Conservation (phyloP, 2,113 vertebrate species). For the Elephantulus edwardii region DNA sequence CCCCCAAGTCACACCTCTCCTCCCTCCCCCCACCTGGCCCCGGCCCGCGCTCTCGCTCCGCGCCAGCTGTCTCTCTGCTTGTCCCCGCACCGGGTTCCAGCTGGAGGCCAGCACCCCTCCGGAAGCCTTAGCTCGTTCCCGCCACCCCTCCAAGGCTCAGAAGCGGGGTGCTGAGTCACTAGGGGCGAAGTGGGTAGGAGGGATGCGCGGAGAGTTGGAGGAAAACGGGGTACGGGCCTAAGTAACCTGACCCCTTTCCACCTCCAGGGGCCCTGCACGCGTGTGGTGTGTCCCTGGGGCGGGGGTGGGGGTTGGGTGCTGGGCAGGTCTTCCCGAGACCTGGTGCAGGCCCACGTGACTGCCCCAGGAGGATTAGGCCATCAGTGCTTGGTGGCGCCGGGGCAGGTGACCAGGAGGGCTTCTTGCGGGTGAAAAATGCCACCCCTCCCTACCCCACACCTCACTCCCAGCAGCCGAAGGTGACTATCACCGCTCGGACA, state of each 20-base stretch:
- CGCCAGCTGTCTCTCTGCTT: slow-evolving; percentile 76
- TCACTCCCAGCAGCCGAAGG: slow-evolving; percentile 11
- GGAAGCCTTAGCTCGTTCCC: slow-evolving; percentile 53
- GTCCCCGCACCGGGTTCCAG: background rate
- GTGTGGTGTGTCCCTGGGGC: slow-evolving; percentile 27
- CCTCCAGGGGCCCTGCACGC: slow-evolving; percentile 51
- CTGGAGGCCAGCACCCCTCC: slow-evolving; percentile 19
- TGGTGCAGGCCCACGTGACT: slow-evolving; percentile 36
- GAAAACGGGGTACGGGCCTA: slow-evolving; percentile 35
- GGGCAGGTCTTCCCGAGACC: slow-evolving; percentile 20
- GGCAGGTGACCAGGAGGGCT: background rate
- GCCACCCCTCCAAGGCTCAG: slow-evolving; percentile 32
- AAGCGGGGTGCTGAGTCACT: slow-evolving; percentile 77
- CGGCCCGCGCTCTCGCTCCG: slow-evolving; percentile 30
- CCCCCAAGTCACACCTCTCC: slow-evolving; percentile 52
- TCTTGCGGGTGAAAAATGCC: background rate
- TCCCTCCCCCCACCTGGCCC: slow-evolving; percentile 70
- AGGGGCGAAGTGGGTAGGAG: background rate
- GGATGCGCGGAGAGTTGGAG: background rate
- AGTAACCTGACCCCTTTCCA: slow-evolving; percentile 49
- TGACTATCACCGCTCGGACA: slow-evolving; percentile 1
- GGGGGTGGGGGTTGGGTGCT: background rate
- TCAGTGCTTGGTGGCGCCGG: background rate
- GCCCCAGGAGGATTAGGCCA: slow-evolving; percentile 6
- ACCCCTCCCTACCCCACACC: background rate